These are phyloP conservation scores for Anabas testudineus DNA, from an alignment of 2,797 vertebrate species.

Conservation along the genomic window DNA sequence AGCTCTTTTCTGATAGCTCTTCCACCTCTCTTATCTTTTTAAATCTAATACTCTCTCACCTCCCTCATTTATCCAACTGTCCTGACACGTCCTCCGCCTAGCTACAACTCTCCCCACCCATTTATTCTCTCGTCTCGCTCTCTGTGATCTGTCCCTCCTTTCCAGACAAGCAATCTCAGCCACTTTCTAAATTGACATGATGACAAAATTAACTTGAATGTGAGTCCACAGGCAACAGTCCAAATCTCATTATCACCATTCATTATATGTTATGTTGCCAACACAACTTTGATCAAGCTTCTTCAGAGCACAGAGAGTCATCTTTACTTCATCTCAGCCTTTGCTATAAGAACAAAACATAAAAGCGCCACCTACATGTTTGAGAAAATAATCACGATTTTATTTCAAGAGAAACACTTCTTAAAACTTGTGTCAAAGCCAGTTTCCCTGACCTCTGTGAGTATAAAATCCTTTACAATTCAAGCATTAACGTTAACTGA, in stretches of 20 bases:
- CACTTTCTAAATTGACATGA: conserved; percentile 51
- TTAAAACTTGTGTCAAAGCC: conserved; percentile 23
- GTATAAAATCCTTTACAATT: conserved; percentile 51
- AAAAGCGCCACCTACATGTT: conserved; percentile 21
- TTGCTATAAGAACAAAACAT: conserved; percentile 43
- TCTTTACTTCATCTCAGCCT: conserved; percentile 24
- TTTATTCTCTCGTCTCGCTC: conserved; percentile 31
- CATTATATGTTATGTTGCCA: conserved; percentile 44
- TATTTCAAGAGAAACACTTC: conserved; percentile 34
- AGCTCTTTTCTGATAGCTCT: conserved; percentile 26
- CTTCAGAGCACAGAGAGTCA: conserved; percentile 24
- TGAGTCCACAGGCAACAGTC: conserved; percentile 44
- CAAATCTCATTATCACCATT: conserved; percentile 64
- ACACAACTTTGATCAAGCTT: conserved; percentile 47
- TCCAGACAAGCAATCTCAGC: conserved; percentile 28
- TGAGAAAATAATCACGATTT: conserved; percentile 44
- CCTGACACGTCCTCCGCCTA: conserved; percentile 36
- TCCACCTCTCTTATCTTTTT: conserved; percentile 38
- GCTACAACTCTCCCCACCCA: conserved; percentile 34
- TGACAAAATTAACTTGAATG: conserved; percentile 61
- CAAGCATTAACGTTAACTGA: conserved; percentile 61
- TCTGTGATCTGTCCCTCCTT: conserved; percentile 39
- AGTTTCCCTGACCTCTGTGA: conserved; percentile 20
- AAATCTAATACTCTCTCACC: conserved; percentile 44
- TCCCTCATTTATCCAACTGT: conserved; percentile 34